These are phyloP conservation scores for Eptatretus atami DNA, from an alignment of 2,797 vertebrate species.

Conservation along the genomic window DNA sequence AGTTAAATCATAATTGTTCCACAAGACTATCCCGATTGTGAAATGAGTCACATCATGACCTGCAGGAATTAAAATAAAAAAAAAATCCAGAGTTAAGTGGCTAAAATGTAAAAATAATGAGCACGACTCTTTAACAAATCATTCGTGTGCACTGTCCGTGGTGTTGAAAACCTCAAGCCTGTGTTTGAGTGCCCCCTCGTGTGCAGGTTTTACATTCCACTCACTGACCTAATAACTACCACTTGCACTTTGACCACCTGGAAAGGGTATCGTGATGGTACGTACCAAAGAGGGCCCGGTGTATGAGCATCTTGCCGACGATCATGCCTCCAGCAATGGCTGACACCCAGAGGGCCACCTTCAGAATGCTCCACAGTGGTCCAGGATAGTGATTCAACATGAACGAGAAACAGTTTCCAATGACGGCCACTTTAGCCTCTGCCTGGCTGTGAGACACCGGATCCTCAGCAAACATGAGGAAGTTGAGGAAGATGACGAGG, in stretches of 20 bases:
- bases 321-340: slow-evolving; percentile 52
- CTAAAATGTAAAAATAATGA: too few relatives aligned
- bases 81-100: too few relatives aligned
- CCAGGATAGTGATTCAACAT: slow-evolving; percentile 75
- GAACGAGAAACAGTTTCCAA: slow-evolving; percentile 96
- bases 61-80: too few relatives aligned
- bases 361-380: slow-evolving; percentile 49
- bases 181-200: too few relatives aligned
- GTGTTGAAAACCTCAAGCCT: too few relatives aligned
- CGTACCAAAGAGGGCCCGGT: slow-evolving; percentile 79
- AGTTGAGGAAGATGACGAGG: slow-evolving; percentile 89
- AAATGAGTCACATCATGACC: too few relatives aligned
- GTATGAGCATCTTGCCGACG: slow-evolving; percentile 79
- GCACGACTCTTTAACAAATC: too few relatives aligned
- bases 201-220: slow-evolving; percentile 2
- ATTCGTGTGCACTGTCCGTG: too few relatives aligned
- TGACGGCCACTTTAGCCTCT: slow-evolving; percentile 65
- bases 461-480: slow-evolving; percentile 85
- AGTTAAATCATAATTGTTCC: too few relatives aligned
- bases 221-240: slow-evolving; percentile 13
- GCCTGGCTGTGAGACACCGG: slow-evolving; percentile 84
- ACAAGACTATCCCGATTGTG: too few relatives aligned
- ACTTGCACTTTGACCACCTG: slow-evolving; percentile 7
- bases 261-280: slow-evolving; percentile 10
- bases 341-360: slow-evolving; percentile 57